Base-by-base conservation (phyloP, 2,888 invertebrate species). In the Apodemia hepburni region DNA sequence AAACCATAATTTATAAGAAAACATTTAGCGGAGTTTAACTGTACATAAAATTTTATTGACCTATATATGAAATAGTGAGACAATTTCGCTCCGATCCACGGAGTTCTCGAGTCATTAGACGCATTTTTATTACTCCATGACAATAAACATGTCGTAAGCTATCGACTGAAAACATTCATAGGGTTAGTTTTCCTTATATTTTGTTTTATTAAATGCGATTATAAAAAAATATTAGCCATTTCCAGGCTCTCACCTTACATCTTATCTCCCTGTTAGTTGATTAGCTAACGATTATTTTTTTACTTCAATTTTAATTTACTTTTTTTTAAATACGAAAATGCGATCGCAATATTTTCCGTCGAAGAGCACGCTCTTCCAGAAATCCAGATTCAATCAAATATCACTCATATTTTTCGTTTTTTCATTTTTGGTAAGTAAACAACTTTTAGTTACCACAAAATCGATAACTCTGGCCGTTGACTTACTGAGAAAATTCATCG, bases 21-120 rank as follows among this genome's bases (percentile, higher is more conserved):
- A 62, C 85, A 78, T 86, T 90, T 88, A 90, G 88, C 83, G 79
- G 84, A 89, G 81, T 88, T 87, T 84, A 89, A 89, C 87, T 87
- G 84, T 75, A 82, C 85, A 90, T 91, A 90, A 91, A 89, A 88
- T 88, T 90, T 91, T 91, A 91, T 90, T 86, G 81, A 86, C 82
- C 85, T 87, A 84, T 87, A 87, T 89, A 90, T 87, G 90, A 91
- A 85, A 85, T 90, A 90, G 86, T 87, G 81, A 86, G 84, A 86
- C 87, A 87, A 85, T 87, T 75, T 74, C 79, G 78, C 71, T 75
- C 74, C 79, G 78, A 75, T 81, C 77, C 79, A 78, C 76, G 76
- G 78, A 81, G 76, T 85, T 88, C 82, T 75, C 87, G 87, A 82
- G 82, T 90, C 91, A 91, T 91, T 90, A 90, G 88, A 78, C 85